Evolutionary conservation across 2,113 vertebrate species (phyloP), one percentile per base, ranked within the genome.

Genomic region (Indicator indicator): DNA sequence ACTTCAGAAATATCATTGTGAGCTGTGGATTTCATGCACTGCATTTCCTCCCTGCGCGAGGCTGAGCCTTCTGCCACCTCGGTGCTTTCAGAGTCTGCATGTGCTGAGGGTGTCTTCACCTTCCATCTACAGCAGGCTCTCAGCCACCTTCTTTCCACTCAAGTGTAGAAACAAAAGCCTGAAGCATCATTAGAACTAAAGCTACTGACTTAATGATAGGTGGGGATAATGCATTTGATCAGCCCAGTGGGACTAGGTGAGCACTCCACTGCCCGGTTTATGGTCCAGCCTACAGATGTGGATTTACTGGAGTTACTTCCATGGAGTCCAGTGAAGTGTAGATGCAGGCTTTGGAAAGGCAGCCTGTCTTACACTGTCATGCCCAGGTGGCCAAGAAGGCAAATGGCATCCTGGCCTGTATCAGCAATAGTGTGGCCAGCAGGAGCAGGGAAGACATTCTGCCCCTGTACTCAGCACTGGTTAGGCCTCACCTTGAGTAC

Each of bases 1-100:
- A 95, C 95, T 89, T 96, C 91, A 81, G 65, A 95, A 95, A 94
- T 96, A 95, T 86, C 95, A 95, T n/a, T 70, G 55, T 60, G 80
- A 83, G 89, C 82, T 83, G 76, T 24, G 73, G 94, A 74, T 95
- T 94, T 88, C 88, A 78, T 5, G 62, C 94, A 88, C 44, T 93
- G 95, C 89, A 42, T 83, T 89, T 95, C 92, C 63, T 75, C 76
- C 62, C 70, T 60, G 70, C 55, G 88, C 6, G 58, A 90, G 83
- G 58, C 88, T 21, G 65, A 97, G 92, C 92, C 83, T 95, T 95
- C 88, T 93, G 95, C 90, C 83, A 84, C 88, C 88, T 95, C 81
- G 55, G 65, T 86, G 90, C 79, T 83, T 78, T 78, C 77, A 93
- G 67, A n/a, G 64, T 80, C 83, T 12, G 64, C 20, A 5, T 44